Evolutionary conservation across 2,797 vertebrate genomes (phyloP), one percentile per base, ranked within the genome.

Genomic region (Pangasius macronema): DNA sequence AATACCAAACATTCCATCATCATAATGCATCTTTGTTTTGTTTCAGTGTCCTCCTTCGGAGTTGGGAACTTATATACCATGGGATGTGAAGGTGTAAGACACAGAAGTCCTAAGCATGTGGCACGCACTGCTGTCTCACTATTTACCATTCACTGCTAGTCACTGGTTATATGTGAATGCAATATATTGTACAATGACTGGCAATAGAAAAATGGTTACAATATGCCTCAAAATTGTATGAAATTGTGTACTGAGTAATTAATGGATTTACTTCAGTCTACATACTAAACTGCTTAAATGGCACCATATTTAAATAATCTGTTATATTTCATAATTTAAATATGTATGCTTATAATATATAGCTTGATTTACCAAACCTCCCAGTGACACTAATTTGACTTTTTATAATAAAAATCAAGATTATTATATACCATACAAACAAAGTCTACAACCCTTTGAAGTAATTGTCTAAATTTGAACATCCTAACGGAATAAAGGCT

Each of bases 1-100:
- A 73, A 2, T 42, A 27, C 27, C 3, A 75, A 49, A 27, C 11
- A 76, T 16, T 6, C 22, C 3, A 72, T 51, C 14, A 18, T 77
- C n/a, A 11, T 79, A 67, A 59, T 53, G 39, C 59, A 51, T 88
- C 8, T 89, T 27, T 85, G 20, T 83, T 91, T 70, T 92, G 76
- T 93, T 93, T 75, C 92, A 99, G 98, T 96, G 96, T 91, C 95
- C 95, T 89, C 94, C 96, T 61, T 94, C 94, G 1, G 90, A 95
- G 33, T 93, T 94, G 2, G 97, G 96, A 0, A 95, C 96, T 87
- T 98, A 96, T 91, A 96, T 89, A 3, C 97, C 97, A 27, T 99
- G 98, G 98, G 97, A 95, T 24, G 95, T 97, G 4, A 95, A 94
- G 63, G 97, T 97, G 51, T 99, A 94, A 95, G 86, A 57, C 5